Base-by-base conservation (phyloP, 1,140 invertebrate genomes). In the Physella acuta region DNA sequence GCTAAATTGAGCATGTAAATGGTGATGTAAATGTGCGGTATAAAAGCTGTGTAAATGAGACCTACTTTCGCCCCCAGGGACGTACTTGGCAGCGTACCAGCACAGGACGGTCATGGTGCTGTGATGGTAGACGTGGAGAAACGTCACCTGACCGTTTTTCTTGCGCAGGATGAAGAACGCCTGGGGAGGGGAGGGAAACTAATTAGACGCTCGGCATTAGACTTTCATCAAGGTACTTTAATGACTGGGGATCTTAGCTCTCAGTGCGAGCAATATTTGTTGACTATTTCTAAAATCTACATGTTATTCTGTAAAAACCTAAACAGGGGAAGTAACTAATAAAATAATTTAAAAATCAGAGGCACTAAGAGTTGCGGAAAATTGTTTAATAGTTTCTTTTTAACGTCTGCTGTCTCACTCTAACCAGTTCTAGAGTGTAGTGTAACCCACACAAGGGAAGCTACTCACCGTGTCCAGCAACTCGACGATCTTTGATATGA, bases 61-160 rank as follows among this genome's bases (percentile, higher is more conserved):
- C 82, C 79, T 77, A 85, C 83, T 78, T 64, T 83, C 80, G 51
- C 95, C 95, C 80, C 94, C 95, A 20, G 95, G 94, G 17, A 95
- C 93, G 92, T 93, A 98, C 87, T 95, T 95, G 71, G 95, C 92
- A 28, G 93, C 93, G 73, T 96, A 94, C 94, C 94, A 98, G 92
- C 94, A 97, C n/a, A 85, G 71, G n/a, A 81, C 64, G 39, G 82
- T 75, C 84, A 86, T 86, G 3, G 82, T 82, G 11, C 90, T 86
- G 81, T 96, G 93, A 81, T 95, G 93, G 79, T 93, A 94, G 0
- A 95, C 89, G 75, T 95, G 93, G 26, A 95, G 87, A 79, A 94
- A 93, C 2, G 91, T 90, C 11, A 94, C 85, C 77, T 95, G 93
- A 67, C 89, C 89, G 67, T 90, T 87, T 78, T 94, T 95, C 82